phyloP scores from a whole-genome alignment of 2,797 vertebrate species.

The Sphenodon punctatus region DNA sequence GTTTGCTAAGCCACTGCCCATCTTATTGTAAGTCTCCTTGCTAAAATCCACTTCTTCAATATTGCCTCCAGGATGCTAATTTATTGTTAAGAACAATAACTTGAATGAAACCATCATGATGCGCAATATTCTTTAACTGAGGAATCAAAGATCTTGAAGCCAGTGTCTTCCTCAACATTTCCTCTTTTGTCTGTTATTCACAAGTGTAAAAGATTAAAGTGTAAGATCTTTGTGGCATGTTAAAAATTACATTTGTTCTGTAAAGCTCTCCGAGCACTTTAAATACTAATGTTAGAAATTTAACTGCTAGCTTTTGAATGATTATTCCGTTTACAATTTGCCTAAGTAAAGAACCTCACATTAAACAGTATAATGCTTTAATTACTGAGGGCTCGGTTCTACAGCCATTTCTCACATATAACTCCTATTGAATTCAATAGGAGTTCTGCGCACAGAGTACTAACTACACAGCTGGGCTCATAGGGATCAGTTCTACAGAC shows the following conservation, averaged over 20 bases:
- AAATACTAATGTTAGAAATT: background rate
- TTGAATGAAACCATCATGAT: background rate
- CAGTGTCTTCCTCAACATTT: background rate
- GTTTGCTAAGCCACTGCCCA: background rate
- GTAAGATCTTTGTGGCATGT: background rate
- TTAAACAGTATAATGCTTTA: background rate
- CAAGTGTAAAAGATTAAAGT: background rate
- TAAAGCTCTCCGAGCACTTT: background rate
- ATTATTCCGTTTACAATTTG: background rate
- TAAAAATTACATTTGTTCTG: background rate
- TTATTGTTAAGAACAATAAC: background rate
- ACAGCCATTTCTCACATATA: background rate
- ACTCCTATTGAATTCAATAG: background rate
- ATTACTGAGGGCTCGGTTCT: background rate
- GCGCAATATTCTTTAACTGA: background rate
- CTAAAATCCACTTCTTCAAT: background rate
- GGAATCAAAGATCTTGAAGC: background rate
- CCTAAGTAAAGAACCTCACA: background rate
- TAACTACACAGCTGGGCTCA: background rate
- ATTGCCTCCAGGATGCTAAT: background rate
- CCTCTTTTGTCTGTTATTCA: background rate
- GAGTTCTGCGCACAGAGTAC: background rate
- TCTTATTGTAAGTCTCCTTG: background rate
- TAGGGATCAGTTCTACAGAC: background rate
- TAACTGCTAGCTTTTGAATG: background rate